phyloP scores from a whole-genome alignment of 2,797 vertebrate species.

The Tokudaia tokunoshimensis region DNA sequence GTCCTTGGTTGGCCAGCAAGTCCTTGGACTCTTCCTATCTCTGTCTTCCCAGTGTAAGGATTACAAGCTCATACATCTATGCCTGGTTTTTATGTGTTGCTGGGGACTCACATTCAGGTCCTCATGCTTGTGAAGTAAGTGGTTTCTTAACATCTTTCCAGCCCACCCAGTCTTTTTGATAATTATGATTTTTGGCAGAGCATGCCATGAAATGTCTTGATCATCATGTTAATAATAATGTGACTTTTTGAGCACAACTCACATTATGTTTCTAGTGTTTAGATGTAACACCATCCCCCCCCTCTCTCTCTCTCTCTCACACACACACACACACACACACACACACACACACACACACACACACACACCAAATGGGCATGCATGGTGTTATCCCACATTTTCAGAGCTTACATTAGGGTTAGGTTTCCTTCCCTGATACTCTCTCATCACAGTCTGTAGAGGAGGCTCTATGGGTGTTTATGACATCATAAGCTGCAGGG shows the following conservation, averaged over 20 bases:
- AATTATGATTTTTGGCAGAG: conserved; percentile 14
- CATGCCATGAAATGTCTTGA: not conserved
- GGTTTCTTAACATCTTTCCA: not conserved
- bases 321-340: not conserved
- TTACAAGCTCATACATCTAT: not conserved
- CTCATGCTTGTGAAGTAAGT: not conserved
- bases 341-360: not conserved
- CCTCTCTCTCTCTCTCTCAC: too few species aligned
- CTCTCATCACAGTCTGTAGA: not conserved
- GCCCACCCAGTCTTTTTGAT: not conserved
- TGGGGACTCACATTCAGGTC: not conserved
- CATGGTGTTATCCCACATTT: not conserved
- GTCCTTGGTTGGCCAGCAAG: not conserved
- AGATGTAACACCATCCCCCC: not conserved
- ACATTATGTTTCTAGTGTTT: not conserved
- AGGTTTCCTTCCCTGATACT: not conserved
- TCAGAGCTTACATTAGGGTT: not conserved
- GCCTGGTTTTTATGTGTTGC: not conserved
- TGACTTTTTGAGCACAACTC: conserved; percentile 52
- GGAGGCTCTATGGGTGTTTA: not conserved
- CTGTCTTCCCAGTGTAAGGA: not conserved
- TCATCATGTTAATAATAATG: conserved; percentile 28
- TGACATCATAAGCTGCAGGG: not conserved
- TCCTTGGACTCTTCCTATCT: not conserved
- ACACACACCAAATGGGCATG: not conserved